Percentiles rank a stretch among this genome's conserved stretches.
Conservation (phyloP, 2,888 invertebrate species). For the Tuberolachnus salignus region DNA sequence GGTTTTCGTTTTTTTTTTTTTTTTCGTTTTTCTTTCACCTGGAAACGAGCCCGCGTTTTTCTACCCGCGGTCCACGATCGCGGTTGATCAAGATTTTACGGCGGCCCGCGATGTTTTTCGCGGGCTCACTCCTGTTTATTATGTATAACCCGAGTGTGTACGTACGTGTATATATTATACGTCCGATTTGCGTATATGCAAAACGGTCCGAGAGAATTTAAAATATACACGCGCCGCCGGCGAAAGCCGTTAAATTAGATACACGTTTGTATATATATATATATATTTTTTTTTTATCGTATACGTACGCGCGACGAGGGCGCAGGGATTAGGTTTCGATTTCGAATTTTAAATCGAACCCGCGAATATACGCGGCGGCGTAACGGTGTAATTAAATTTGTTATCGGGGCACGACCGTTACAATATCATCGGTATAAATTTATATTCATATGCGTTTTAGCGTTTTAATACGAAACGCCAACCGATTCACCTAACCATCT, state of each 20-base stretch:
- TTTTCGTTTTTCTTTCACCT: background rate
- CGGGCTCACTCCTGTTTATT: no score
- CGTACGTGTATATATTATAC: no score
- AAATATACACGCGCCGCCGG: conserved; percentile 25
- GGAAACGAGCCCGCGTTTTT: conserved; percentile 43
- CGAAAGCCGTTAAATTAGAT: conserved; percentile 36
- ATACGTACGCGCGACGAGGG: background rate
- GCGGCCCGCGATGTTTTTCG: conserved; percentile 18
- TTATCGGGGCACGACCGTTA: conserved; percentile 10
- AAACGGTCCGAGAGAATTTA: conserved; percentile 32
- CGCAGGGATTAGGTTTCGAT: conserved; percentile 37
- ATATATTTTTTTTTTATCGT: no score
- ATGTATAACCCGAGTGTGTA: no score
- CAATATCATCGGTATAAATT: no score
- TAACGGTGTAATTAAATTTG: conserved; percentile 42
- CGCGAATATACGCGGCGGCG: conserved; percentile 6
- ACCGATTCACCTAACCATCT: no score
- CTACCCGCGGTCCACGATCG: conserved; percentile 25
- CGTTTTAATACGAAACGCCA: conserved; percentile 17
- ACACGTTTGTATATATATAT: background rate
- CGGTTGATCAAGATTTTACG: conserved; percentile 50
- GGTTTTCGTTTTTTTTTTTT: background rate
- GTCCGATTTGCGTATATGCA: conserved; percentile 43
- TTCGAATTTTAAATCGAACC: conserved; percentile 48
- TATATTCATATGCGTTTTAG: background rate